Evolutionary conservation across 1,140 invertebrate species (phyloP).

Genomic region (Mactra quadrangularis): DNA sequence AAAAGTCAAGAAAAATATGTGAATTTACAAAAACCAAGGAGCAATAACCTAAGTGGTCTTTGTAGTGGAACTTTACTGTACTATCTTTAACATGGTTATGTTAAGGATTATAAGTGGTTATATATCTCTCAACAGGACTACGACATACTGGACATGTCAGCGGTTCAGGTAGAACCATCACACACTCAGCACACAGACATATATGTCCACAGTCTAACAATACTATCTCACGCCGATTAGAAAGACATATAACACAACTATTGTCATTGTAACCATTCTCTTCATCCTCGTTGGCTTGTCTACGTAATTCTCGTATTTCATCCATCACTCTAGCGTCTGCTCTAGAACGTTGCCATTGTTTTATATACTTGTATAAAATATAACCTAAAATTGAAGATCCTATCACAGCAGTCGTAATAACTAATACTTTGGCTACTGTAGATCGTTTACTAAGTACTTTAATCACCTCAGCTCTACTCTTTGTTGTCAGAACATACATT

Average conservation of each 20-base stretch:
- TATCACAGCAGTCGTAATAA: conserved; percentile 69
- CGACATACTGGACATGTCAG: conserved; percentile 83
- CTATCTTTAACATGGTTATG: too few relatives aligned
- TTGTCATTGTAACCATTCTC: conserved; percentile 30
- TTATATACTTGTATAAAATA: conserved; percentile 70
- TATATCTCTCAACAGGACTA: conserved; percentile 64
- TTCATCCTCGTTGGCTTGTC: neutral
- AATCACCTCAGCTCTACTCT: conserved; percentile 77
- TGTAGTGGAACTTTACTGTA: too few relatives aligned
- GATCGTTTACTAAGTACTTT: conserved; percentile 71
- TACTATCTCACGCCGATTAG: conserved; percentile 81
- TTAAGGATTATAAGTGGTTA: conserved; percentile 45
- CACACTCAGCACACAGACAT: conserved; percentile 83
- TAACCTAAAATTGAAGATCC: conserved; percentile 69
- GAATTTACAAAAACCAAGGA: too few relatives aligned
- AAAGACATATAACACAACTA: conserved; percentile 82
- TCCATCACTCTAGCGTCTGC: conserved; percentile 57
- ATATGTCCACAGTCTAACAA: conserved; percentile 83
- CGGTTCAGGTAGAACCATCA: conserved; percentile 73
- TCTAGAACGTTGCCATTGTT: conserved; percentile 55
- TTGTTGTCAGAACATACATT: conserved; percentile 80
- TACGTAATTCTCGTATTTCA: conserved; percentile 55
- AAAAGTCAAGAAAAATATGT: too few relatives aligned
- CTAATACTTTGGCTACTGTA: conserved; percentile 72
- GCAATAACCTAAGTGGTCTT: too few relatives aligned